Conservation (phyloP, 2,888 invertebrate species). For the Drosophila subquinaria region DNA sequence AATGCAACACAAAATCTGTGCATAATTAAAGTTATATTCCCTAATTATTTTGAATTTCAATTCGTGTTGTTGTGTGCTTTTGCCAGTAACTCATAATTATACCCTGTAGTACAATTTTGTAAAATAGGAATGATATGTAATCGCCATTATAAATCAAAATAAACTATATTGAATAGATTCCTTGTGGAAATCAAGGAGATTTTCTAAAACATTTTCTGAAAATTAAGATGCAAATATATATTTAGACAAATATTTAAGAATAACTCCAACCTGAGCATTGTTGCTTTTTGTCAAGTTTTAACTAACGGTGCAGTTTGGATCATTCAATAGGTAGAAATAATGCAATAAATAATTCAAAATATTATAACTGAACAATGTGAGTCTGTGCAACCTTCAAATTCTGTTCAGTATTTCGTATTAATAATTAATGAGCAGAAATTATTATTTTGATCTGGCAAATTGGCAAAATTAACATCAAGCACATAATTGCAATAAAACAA, state of each 20-base stretch:
- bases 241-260: neutral
- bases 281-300: slow-evolving; percentile 9
- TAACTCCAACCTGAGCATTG: neutral
- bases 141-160: neutral
- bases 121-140: neutral
- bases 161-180: neutral
- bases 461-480: slow-evolving; percentile 43
- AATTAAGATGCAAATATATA: too few species aligned
- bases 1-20: slow-evolving; percentile 45
- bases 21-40: slow-evolving; percentile 69
- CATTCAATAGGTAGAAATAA: slow-evolving; percentile 16
- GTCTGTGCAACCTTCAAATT: slow-evolving; percentile 5
- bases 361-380: slow-evolving; percentile 43
- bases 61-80: slow-evolving; percentile 42
- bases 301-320: slow-evolving; percentile 37
- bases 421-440: slow-evolving; percentile 54
- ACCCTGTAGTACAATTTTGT: neutral
- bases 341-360: slow-evolving; percentile 54
- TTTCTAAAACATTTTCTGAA: too few species aligned
- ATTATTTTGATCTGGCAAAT: slow-evolving; percentile 56
- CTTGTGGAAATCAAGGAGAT: too few species aligned
- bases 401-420: slow-evolving; percentile 14
- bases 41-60: slow-evolving; percentile 60
- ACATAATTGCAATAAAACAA: slow-evolving; percentile 40
- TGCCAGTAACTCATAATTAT: slow-evolving; percentile 22